These are phyloP conservation scores for Carassius gibelio DNA, from an alignment of 2,113 vertebrate genomes.

Conservation along the genomic window DNA sequence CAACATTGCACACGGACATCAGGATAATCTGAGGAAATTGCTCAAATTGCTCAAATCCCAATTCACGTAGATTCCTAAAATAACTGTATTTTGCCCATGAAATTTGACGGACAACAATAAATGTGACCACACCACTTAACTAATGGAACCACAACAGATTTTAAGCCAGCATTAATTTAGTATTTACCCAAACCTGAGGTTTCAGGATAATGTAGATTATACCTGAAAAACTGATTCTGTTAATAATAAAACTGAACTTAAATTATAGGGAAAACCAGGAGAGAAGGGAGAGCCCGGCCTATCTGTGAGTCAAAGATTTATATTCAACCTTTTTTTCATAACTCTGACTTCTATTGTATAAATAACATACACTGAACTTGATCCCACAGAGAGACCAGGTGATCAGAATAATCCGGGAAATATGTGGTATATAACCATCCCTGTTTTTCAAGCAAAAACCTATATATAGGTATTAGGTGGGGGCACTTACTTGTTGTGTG, in stretches of 20 bases:
- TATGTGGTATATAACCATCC: constrained; percentile 76
- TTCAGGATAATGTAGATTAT: not conserved
- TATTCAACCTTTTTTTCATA: not conserved
- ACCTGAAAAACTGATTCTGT: no score
- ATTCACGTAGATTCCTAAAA: no score
- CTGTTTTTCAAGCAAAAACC: constrained; percentile 55
- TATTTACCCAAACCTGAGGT: constrained; percentile 30
- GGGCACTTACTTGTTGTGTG: not conserved
- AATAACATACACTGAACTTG: constrained; percentile 36
- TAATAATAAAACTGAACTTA: not conserved
- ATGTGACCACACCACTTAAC: not conserved
- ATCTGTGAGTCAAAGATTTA: constrained; percentile 74
- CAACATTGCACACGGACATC: no score
- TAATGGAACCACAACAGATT: not conserved
- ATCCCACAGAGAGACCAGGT: constrained; percentile 83
- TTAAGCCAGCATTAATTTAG: not conserved
- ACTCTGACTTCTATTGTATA: not conserved
- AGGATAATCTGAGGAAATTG: no score
- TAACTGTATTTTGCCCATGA: not conserved
- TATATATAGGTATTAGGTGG: not conserved
- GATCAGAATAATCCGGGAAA: constrained; percentile 83
- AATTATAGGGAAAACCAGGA: constrained; percentile 77
- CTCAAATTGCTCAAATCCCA: no score
- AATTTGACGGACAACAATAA: not conserved
- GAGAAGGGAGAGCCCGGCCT: constrained; percentile 82